Evolutionary conservation across 2,113 vertebrate genomes (phyloP).

Genomic region (Antigone vipio): DNA sequence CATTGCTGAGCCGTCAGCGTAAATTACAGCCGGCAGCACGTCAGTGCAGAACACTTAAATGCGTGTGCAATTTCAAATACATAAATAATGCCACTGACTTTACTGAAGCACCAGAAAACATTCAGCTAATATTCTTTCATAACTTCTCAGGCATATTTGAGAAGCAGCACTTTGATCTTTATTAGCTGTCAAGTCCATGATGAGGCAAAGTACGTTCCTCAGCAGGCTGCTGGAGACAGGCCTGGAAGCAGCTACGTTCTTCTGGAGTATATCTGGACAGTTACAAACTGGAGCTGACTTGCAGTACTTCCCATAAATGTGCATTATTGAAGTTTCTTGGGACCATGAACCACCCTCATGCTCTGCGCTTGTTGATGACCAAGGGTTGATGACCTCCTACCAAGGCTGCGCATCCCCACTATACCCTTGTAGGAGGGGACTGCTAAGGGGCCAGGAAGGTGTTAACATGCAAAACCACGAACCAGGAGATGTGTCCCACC

Average conservation of each 20-base stretch:
- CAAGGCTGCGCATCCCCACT: fast-evolving
- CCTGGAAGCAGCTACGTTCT: neutral
- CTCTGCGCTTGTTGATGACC: neutral
- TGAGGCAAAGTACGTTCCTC: neutral
- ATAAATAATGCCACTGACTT: constrained; percentile 16
- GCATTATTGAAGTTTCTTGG: neutral
- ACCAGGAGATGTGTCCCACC: neutral
- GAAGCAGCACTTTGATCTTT: constrained; percentile 42
- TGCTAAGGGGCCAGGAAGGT: neutral
- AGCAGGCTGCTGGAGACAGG: neutral
- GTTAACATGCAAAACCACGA: neutral
- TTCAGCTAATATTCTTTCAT: neutral
- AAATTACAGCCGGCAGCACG: neutral
- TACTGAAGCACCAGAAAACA: neutral
- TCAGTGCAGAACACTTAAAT: neutral
- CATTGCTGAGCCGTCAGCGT: neutral
- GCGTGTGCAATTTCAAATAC: neutral
- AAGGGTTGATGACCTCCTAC: neutral
- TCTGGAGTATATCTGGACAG: neutral
- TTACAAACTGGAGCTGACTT: neutral
- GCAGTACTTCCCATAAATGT: neutral
- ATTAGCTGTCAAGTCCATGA: neutral
- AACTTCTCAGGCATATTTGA: neutral
- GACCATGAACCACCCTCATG: neutral
- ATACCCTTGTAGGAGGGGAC: neutral